Evolutionary conservation across 2,113 vertebrate genomes (phyloP).

Genomic region (Blennius ocellaris): DNA sequence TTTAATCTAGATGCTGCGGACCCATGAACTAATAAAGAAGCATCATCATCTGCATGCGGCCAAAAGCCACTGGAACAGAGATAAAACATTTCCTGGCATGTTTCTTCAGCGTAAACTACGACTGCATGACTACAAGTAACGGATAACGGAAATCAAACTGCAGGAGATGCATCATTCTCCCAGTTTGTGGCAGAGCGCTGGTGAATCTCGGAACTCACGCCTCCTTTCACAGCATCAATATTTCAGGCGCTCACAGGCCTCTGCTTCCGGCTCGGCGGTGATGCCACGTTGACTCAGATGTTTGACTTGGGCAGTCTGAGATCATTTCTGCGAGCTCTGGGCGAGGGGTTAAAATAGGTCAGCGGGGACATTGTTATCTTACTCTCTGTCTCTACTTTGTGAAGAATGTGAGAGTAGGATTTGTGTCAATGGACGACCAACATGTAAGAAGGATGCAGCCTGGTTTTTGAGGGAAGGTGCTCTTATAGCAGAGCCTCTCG

Average conservation of each 20-base stretch:
- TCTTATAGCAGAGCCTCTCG: not conserved
- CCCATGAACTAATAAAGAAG: too few relatives aligned
- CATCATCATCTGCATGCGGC: too few relatives aligned
- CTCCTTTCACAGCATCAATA: slow-evolving; percentile 75
- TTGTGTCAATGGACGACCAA: too few relatives aligned
- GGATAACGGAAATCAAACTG: too few relatives aligned
- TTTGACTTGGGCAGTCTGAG: slow-evolving; percentile 54
- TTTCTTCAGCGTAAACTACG: too few relatives aligned
- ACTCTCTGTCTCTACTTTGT: not conserved
- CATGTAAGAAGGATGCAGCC: too few relatives aligned
- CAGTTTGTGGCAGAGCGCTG: slow-evolving; percentile 7
- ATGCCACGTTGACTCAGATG: slow-evolving; percentile 62
- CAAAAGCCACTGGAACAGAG: too few relatives aligned
- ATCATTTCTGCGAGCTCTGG: slow-evolving; percentile 44
- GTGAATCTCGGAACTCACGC: slow-evolving; percentile 43
- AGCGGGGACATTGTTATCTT: slow-evolving; percentile 6
- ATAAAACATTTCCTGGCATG: too few relatives aligned
- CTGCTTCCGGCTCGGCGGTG: slow-evolving; percentile 50
- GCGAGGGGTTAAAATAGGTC: slow-evolving; percentile 39
- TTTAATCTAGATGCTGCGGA: too few relatives aligned
- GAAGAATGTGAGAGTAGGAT: too few relatives aligned
- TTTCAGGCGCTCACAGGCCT: slow-evolving; percentile 55
- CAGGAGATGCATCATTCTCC: slow-evolving; percentile 10
- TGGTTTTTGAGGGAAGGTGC: not conserved
- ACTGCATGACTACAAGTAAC: too few relatives aligned